Evolutionary conservation across 2,888 invertebrate species (phyloP).

Genomic region (Oxystoma pomonae): DNA sequence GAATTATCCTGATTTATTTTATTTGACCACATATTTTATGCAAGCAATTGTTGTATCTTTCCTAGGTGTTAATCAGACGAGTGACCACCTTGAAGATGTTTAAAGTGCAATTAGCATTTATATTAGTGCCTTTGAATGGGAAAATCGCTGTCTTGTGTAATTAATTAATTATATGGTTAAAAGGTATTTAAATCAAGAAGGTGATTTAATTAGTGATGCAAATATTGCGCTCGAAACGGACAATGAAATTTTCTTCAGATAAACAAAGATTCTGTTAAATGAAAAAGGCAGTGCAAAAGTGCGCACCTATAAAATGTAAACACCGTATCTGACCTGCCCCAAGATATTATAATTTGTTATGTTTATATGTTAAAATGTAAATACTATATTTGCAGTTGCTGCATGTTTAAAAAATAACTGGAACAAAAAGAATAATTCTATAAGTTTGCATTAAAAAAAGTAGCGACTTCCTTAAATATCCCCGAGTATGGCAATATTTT

Average conservation of each 20-base stretch:
- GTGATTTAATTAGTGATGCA: neutral
- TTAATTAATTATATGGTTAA: neutral
- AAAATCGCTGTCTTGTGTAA: neutral
- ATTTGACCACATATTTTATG: no score
- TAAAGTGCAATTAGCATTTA: neutral
- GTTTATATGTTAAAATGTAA: no score
- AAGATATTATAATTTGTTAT: no score
- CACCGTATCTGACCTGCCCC: no score
- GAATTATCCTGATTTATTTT: no score
- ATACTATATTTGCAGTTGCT: no score
- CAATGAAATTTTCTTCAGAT: neutral
- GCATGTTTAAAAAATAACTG: no score
- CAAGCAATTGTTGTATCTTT: no score
- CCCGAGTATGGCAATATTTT: neutral
- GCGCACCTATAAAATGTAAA: no score
- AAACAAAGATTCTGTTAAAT: neutral
- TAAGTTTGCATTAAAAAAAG: neutral
- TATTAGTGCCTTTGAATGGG: neutral
- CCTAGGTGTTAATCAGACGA: neutral
- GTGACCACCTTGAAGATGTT: neutral
- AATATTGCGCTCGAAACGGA: no score
- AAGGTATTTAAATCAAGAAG: neutral
- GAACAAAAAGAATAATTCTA: no score
- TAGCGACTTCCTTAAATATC: neutral
- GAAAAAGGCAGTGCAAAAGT: no score